Evolutionary conservation across 1,140 invertebrate genomes (phyloP), one percentile per base, ranked within the genome.

Genomic region (Cyphomyrmex costatus): DNA sequence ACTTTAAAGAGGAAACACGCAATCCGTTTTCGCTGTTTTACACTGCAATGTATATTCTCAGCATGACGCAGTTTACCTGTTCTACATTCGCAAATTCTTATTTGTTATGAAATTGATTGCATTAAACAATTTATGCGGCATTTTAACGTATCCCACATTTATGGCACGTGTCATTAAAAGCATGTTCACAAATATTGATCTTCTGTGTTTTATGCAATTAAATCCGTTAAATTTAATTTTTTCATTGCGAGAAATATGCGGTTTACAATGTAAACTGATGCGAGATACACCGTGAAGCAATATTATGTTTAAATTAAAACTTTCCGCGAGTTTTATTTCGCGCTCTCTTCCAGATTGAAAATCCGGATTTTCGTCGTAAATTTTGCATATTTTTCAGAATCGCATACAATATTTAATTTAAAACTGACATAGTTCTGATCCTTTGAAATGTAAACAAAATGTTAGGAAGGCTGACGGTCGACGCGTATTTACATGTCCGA

Each of bases 241-340:
- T 80, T 46, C 3, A 56, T 56, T 46, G 21, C 2, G 33, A 24
- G 3, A 42, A n/a, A 42, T 19, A 10, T 14, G 7, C 24, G 27
- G 16, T 68, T 33, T 19, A 24, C 14, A 21, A 19, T 51, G 7
- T 66, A 80, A 79, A 68, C 42, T 33, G 42, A 30, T 30, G 19
- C 78, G 76, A 21, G 30, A 56, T 60, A 33, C 49, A 16, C n/a
- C 14, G 30, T 8, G 65, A 33, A 66, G 70, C n/a, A 49, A 61
- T 74, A 83, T 74, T 74, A 30, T 21, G 27, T 61, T 49, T 42
- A 12, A 80, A 70, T 80, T 80, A 80, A 42, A 80, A 80, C 21
- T 42, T 56, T 70, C 63, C 49, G n/a, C 30, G 61, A 68, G 46
- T 68, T 42, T 19, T 53, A 65, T 27, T 80, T 80, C 10, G 30